These are phyloP conservation scores for Macrosoma leucophasiata DNA, from an alignment of 2,888 invertebrate genomes.

Conservation along the genomic window DNA sequence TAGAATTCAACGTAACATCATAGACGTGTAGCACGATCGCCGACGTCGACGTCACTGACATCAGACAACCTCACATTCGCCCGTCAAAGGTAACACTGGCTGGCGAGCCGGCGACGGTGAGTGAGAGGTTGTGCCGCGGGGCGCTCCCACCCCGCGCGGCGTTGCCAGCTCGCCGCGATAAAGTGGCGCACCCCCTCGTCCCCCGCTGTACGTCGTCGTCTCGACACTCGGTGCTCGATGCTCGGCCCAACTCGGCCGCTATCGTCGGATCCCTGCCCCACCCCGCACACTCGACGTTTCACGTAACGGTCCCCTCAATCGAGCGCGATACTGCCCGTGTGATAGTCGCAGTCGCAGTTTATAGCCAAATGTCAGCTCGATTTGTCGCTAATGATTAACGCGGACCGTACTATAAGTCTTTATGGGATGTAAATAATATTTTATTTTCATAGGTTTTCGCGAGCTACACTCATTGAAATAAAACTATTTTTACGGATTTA, in stretches of 20 bases:
- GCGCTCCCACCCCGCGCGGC: constrained; percentile 71
- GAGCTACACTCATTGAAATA: too few relatives aligned
- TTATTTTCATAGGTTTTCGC: constrained; percentile 44
- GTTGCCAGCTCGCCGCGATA: constrained; percentile 74
- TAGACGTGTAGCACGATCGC: constrained; percentile 74
- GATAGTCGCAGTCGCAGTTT: constrained; percentile 56
- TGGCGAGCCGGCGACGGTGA: constrained; percentile 74
- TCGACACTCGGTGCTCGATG: constrained; percentile 66
- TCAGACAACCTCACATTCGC: constrained; percentile 68
- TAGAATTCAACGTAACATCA: constrained; percentile 71
- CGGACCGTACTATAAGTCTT: too few relatives aligned
- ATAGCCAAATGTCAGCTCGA: constrained; percentile 42
- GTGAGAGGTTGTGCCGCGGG: constrained; percentile 76
- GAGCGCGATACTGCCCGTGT: constrained; percentile 70
- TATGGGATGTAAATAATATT: too few relatives aligned
- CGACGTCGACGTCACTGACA: constrained; percentile 72
- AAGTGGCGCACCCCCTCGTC: constrained; percentile 74
- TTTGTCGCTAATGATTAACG: constrained; percentile 15
- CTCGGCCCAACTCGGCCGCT: constrained; percentile 66
- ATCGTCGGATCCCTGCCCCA: constrained; percentile 60
- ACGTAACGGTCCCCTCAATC: constrained; percentile 75
- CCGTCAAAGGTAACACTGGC: constrained; percentile 80
- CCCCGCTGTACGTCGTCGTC: constrained; percentile 65
- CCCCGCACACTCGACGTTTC: constrained; percentile 69
- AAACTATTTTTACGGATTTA: too few relatives aligned